A percentile compares a stretch with the other conserved stretches of the same genome.
Conservation (phyloP, 2,888 invertebrate species). For the Coleophora flavipennella region DNA sequence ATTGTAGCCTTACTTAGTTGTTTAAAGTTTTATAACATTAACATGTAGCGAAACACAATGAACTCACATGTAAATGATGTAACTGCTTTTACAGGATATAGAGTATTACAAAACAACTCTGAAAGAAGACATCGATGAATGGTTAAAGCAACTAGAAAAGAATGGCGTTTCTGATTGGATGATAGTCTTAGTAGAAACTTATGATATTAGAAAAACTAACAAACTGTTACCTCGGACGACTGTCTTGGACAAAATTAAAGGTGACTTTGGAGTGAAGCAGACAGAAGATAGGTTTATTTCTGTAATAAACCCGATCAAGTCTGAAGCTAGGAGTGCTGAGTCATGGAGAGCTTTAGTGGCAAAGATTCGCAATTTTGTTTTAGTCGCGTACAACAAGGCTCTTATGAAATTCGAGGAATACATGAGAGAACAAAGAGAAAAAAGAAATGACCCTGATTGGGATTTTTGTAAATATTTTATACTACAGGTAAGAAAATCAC, state of each 20-base stretch:
- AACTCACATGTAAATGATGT: too few relatives aligned
- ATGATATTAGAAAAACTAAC: constrained; percentile 92
- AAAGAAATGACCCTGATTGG: constrained; percentile 92
- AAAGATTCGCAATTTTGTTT: constrained; percentile 85
- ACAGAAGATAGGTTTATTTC: constrained; percentile 87
- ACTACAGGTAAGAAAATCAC: constrained; percentile 76
- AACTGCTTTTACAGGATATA: constrained; percentile 78
- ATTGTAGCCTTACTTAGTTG: too few relatives aligned
- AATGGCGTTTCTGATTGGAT: constrained; percentile 92
- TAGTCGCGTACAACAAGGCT: constrained; percentile 89
- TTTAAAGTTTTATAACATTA: too few relatives aligned
- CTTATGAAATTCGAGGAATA: constrained; percentile 90
- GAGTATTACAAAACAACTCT: constrained; percentile 90
- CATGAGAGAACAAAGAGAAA: constrained; percentile 91
- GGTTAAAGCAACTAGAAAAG: constrained; percentile 85
- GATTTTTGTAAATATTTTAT: constrained; percentile 96
- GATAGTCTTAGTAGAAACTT: constrained; percentile 92
- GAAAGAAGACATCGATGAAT: constrained; percentile 91
- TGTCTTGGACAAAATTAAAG: constrained; percentile 93
- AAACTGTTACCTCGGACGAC: constrained; percentile 93
- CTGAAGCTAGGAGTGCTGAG: constrained; percentile 90
- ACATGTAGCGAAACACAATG: too few relatives aligned
- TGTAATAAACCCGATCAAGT: constrained; percentile 91
- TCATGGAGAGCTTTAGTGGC: constrained; percentile 90
- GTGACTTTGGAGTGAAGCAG: constrained; percentile 93